A percentile compares a stretch with the other conserved stretches of the same genome.
Evolutionary conservation across 2,797 vertebrate genomes (phyloP).

Genomic region (Arrhamphus sclerolepis): DNA sequence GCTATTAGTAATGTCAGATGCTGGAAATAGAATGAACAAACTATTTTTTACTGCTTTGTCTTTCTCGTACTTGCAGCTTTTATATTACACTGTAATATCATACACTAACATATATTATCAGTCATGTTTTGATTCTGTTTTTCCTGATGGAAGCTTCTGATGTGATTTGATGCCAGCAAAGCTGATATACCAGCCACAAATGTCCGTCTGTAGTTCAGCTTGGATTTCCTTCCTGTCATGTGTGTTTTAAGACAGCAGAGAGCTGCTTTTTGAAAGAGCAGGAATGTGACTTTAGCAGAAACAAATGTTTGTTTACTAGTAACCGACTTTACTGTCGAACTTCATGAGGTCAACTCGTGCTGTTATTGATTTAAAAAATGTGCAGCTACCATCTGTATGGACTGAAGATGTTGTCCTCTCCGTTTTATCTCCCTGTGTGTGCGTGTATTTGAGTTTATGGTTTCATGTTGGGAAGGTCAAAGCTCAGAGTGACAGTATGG

Average conservation of each 20-base stretch:
- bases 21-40: too few relatives aligned
- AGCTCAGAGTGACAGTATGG: constrained; percentile 52
- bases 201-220: constrained; percentile 31
- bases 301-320: constrained; percentile 67
- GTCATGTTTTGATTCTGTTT: constrained; percentile 16
- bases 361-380: constrained; percentile 55
- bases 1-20: too few relatives aligned
- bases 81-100: too few relatives aligned
- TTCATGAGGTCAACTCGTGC: constrained; percentile 51
- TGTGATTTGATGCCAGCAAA: constrained; percentile 53
- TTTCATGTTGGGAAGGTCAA: constrained; percentile 44
- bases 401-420: constrained; percentile 28
- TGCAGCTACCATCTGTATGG: constrained; percentile 51
- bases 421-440: constrained; percentile 55
- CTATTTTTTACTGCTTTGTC: too few relatives aligned
- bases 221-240: constrained; percentile 29
- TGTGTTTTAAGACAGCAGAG: constrained; percentile 15
- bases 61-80: too few relatives aligned
- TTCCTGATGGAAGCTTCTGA: constrained; percentile 20
- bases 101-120: too few relatives aligned
- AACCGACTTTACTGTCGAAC: constrained; percentile 50
- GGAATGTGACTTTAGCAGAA: constrained; percentile 68
- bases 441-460: constrained; percentile 28
- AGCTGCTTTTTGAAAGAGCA: constrained; percentile 37
- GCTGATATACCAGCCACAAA: constrained; percentile 25